Conservation (phyloP, 1,140 invertebrate genomes). For the Drosophila triauraria region DNA sequence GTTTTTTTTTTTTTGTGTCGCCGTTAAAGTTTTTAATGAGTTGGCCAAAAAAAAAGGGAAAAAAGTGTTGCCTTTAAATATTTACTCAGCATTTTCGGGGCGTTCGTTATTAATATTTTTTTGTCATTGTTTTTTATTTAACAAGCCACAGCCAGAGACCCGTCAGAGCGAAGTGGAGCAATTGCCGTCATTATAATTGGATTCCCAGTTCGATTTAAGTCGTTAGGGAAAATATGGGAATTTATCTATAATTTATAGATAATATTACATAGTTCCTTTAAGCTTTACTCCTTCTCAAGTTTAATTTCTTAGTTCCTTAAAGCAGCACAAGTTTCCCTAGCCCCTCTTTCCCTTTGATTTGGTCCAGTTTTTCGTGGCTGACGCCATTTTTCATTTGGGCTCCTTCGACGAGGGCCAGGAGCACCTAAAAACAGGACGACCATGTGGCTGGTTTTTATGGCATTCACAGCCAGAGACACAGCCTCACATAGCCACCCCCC, state of each 20-base stretch:
- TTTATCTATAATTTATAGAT: background rate
- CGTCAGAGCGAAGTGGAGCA: conserved; percentile 70
- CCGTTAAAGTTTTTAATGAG: conserved; percentile 57
- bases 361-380: conserved; percentile 60
- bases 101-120: conserved; percentile 35
- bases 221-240: background rate
- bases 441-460: conserved; percentile 81
- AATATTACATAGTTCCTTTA: background rate
- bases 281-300: too few species aligned
- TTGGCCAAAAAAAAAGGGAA: conserved; percentile 63
- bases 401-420: conserved; percentile 10
- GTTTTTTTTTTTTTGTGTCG: conserved; percentile 36
- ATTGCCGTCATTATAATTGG: conserved; percentile 57
- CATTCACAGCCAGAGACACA: conserved; percentile 17
- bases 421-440: conserved; percentile 74
- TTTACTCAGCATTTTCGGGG: conserved; percentile 78
- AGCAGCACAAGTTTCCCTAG: conserved; percentile 1
- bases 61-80: conserved; percentile 69
- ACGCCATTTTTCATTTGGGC: conserved; percentile 74
- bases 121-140: conserved; percentile 62
- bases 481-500: conserved; percentile 3
- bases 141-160: conserved; percentile 6
- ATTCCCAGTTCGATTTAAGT: conserved; percentile 1
- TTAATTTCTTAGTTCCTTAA: conserved; percentile 8
- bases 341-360: background rate